A percentile compares a stretch with the other conserved stretches of the same genome.
phyloP scores from a whole-genome alignment of 2,797 vertebrate genomes.

The Phoeniculus purpureus region DNA sequence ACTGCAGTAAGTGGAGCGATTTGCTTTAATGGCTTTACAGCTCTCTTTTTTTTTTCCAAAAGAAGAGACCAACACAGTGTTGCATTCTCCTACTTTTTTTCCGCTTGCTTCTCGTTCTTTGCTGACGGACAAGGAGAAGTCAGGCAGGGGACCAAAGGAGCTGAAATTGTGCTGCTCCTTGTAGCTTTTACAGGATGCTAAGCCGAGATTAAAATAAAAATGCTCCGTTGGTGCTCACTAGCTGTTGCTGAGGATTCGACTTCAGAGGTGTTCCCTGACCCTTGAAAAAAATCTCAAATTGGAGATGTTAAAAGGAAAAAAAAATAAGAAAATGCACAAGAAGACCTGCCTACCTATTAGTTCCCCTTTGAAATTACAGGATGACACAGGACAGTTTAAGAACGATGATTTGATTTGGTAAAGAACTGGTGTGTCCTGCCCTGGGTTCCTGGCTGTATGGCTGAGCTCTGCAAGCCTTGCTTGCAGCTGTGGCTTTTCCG shows the following conservation, averaged over 20 bases:
- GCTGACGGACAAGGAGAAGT: not conserved
- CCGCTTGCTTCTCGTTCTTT: not conserved
- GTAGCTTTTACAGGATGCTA: not conserved
- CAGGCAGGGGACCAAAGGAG: not conserved
- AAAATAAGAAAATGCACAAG: too few species aligned
- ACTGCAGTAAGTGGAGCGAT: not conserved
- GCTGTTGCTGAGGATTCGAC: not conserved
- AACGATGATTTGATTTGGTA: not conserved
- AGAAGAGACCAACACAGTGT: not conserved
- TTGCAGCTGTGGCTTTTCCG: not conserved
- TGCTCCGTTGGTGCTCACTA: not conserved
- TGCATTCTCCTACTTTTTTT: not conserved
- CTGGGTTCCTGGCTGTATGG: not conserved
- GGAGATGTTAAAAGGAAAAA: not conserved
- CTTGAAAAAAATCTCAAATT: not conserved
- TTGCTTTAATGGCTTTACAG: not conserved
- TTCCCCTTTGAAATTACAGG: not conserved
- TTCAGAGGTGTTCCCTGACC: not conserved
- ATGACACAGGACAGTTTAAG: not conserved
- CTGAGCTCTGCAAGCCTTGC: not conserved
- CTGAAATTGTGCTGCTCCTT: not conserved
- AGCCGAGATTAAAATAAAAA: not conserved
- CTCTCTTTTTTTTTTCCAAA: not conserved
- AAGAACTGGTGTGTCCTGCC: not conserved
- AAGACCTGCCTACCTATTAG: not conserved